Evolutionary conservation across 2,113 vertebrate species (phyloP), one percentile per base, ranked within the genome.

Genomic region (Macquaria ambigua): DNA sequence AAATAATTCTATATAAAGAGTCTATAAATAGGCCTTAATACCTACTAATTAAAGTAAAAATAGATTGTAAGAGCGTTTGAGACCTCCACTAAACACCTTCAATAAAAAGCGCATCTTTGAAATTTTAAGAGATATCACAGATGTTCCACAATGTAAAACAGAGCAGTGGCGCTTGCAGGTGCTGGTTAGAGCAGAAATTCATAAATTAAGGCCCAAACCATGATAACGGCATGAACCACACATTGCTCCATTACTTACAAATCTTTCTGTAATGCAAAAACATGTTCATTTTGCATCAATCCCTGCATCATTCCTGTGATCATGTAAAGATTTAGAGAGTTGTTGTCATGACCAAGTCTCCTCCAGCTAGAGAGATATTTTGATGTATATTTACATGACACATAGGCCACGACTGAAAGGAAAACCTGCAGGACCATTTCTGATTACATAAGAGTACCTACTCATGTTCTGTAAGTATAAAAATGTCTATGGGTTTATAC

Each of bases 381-480:
- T 41, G 23, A 67, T 43, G 50, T 23, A 48, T 53, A 25, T 48
- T 34, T 31, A 53, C 46, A 28, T 48, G 50, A 74, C 41, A 67
- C 39, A 73, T 31, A 20, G 12, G 58, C 16, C 18, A 67, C 1
- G 9, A 21, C n/a, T 69, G 39, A 37, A 15, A 48, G 25, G 23
- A 77, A 53, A 12, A 67, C 62, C 34, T 8, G n/a, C 9, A 18
- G 50, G 16, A 37, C 16, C n/a, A 23, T 11, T 28, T 28, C n/a
- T 46, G 37, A 74, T 74, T 69, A 72, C n/a, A 43, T 72, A 63
- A 72, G 23, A 64, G 63, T 4, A 50, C 41, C 56, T 39, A 21
- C 2, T 28, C 21, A 15, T 74, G 37, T 31, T 67, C 18, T 34
- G 9, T 1, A 25, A 62, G 21, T 28, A 21, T n/a, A 1, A 25